Base-by-base conservation (phyloP, 2,888 invertebrate species). In the Platynereis dumerilii region DNA sequence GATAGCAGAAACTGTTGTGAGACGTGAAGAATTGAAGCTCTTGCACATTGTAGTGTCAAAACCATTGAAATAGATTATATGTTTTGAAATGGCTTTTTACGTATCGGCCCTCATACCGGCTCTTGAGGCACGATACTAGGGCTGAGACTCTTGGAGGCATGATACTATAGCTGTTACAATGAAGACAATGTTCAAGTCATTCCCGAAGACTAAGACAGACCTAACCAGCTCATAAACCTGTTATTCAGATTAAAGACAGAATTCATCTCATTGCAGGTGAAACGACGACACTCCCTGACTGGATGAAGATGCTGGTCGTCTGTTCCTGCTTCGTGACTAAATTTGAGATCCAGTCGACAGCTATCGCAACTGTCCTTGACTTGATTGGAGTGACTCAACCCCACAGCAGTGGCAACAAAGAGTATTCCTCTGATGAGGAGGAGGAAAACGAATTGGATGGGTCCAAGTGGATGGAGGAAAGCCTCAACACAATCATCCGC, bases 291-390 rank as follows among this genome's bases (percentile, higher is more conserved):
- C 72, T 79, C 34, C 81, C 73, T 0, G 87, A 87, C 39, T 92
- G 92, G 92, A 82, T 92, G 52, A 89, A 90, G 76, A 89, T 90
- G 48, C 83, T 92, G 17, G 85, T 90, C 2, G 87, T 90, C 5
- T 89, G 89, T 59, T 87, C 89, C 0, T 91, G 91, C 74, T 90
- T 89, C 83, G 83, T 89, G 7, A 87, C 84, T 60, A 84, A 88
- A 65, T 88, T 83, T 65, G 72, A 78, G 10, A 73, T 85, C 26
- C 83, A 83, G 70, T 78, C 91, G 58, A 87, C 88, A 0, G 89
- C 91, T 1, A 89, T 92, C 66, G 88, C 89, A 2, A 90, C 92
- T 1, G 84, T 92, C 53, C 85, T 92, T 70, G 92, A 92, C 80
- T 85, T 92, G 29, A 88, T 91, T 64, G 85, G 86, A n/a, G 78